A percentile compares a stretch with the other conserved stretches of the same genome.
phyloP scores from a whole-genome alignment of 2,888 invertebrate genomes.

The Neoscelio sp. region DNA sequence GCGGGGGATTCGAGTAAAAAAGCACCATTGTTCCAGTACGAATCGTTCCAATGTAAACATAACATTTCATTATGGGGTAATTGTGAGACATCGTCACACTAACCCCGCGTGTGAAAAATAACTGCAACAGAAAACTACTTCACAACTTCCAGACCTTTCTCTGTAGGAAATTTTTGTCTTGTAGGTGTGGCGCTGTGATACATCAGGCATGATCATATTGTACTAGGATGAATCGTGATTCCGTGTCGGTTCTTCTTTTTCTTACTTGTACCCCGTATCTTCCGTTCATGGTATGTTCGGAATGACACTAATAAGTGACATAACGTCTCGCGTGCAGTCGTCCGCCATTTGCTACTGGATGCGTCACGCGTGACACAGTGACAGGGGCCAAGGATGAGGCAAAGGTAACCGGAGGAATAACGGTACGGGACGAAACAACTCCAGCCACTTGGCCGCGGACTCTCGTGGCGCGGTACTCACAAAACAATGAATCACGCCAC shows the following conservation, averaged over 20 bases:
- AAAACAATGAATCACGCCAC: slow-evolving; percentile 71
- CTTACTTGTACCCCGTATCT: too few relatives aligned
- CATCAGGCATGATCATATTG: too few relatives aligned
- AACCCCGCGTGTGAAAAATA: slow-evolving; percentile 36
- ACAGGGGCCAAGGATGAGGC: slow-evolving; percentile 64
- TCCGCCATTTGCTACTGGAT: slow-evolving; percentile 19
- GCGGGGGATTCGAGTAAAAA: slow-evolving; percentile 24
- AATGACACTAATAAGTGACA: slow-evolving; percentile 40
- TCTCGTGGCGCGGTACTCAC: slow-evolving; percentile 56
- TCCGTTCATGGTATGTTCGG: background rate
- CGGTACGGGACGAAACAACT: slow-evolving; percentile 61
- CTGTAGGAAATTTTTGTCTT: too few relatives aligned
- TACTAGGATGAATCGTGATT: too few relatives aligned
- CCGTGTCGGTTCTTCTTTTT: slow-evolving; percentile 40
- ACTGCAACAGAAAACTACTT: slow-evolving; percentile 6
- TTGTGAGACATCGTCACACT: slow-evolving; percentile 35
- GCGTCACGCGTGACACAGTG: slow-evolving; percentile 62
- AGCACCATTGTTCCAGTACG: slow-evolving; percentile 33
- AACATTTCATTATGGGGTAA: slow-evolving; percentile 17
- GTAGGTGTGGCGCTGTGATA: too few relatives aligned
- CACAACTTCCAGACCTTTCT: slow-evolving; percentile 14
- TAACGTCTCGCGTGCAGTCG: slow-evolving; percentile 24
- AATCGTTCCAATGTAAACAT: slow-evolving; percentile 34
- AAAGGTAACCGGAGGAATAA: slow-evolving; percentile 63
- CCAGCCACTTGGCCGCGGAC: slow-evolving; percentile 53